phyloP scores from a whole-genome alignment of 1,140 invertebrate genomes.

The Drosophila gunungcola region DNA sequence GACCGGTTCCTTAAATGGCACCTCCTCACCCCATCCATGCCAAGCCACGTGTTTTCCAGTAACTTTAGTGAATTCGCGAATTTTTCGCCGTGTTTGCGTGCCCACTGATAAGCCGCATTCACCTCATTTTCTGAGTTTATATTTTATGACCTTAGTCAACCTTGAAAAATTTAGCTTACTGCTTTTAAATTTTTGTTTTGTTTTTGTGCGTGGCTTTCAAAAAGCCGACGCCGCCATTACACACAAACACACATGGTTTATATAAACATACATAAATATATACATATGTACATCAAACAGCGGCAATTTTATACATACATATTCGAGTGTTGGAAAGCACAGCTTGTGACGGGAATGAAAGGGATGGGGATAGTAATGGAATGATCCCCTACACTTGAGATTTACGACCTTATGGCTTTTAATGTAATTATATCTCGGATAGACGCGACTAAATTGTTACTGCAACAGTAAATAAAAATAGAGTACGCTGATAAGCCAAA shows the following conservation, averaged over 20 bases:
- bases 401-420: conserved; percentile 33
- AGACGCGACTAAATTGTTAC: conserved; percentile 12
- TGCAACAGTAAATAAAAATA: conserved; percentile 22
- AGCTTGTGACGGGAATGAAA: conserved; percentile 22
- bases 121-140: conserved; percentile 29
- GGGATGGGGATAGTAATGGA: conserved; percentile 19
- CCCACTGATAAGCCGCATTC: conserved; percentile 54
- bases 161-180: conserved; percentile 33
- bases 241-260: conserved; percentile 11
- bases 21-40: not conserved
- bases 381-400: conserved; percentile 26
- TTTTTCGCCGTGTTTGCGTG: conserved; percentile 12
- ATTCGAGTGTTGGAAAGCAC: conserved; percentile 33
- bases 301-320: conserved; percentile 1
- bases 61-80: conserved; percentile 37
- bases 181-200: conserved; percentile 24
- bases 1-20: conserved; percentile 1
- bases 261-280: not conserved
- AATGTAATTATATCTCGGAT: conserved; percentile 23
- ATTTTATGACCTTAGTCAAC: conserved; percentile 64
- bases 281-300: not conserved
- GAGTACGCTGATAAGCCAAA: conserved; percentile 27
- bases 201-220: conserved; percentile 38
- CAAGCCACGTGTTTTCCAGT: conserved; percentile 65
- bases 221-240: conserved; percentile 15